A percentile compares a stretch with the other conserved stretches of the same genome.
phyloP scores from a whole-genome alignment of 2,888 invertebrate genomes.

The Drosophila gaucha region DNA sequence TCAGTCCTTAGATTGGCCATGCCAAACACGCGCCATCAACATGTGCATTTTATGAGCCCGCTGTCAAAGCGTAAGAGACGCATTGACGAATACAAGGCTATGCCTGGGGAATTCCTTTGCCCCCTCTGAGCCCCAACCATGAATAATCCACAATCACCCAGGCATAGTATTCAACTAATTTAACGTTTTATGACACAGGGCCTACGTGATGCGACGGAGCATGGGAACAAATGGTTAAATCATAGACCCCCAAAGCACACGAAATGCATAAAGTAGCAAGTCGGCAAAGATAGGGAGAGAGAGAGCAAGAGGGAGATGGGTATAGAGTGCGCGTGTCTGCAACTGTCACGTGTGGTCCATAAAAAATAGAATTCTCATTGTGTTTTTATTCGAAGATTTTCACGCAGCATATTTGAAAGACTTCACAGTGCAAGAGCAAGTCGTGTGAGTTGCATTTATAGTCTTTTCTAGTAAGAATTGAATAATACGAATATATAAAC shows the following conservation, averaged over 20 bases:
- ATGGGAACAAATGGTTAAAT: conserved; percentile 73
- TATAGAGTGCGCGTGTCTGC: not conserved
- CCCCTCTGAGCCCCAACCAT: not conserved
- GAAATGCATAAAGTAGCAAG: not conserved
- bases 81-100: conserved; percentile 49
- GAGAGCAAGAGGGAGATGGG: not conserved
- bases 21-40: conserved; percentile 76
- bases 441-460: conserved; percentile 9
- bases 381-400: conserved; percentile 24
- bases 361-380: conserved; percentile 68
- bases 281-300: not conserved
- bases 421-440: conserved; percentile 12
- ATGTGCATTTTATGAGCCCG: conserved; percentile 77
- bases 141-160: conserved; percentile 30
- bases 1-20: conserved; percentile 42
- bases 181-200: conserved; percentile 76
- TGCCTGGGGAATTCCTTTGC: conserved; percentile 57
- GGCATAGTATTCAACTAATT: conserved; percentile 71
- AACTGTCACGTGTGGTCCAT: conserved; percentile 68
- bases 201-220: conserved; percentile 67
- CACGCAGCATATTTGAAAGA: conserved; percentile 23
- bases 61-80: conserved; percentile 43
- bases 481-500: not conserved
- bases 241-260: conserved; percentile 54
- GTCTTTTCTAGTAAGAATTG: not conserved